Conservation (phyloP, 2,888 invertebrate species). For the Hartigia nigra region DNA sequence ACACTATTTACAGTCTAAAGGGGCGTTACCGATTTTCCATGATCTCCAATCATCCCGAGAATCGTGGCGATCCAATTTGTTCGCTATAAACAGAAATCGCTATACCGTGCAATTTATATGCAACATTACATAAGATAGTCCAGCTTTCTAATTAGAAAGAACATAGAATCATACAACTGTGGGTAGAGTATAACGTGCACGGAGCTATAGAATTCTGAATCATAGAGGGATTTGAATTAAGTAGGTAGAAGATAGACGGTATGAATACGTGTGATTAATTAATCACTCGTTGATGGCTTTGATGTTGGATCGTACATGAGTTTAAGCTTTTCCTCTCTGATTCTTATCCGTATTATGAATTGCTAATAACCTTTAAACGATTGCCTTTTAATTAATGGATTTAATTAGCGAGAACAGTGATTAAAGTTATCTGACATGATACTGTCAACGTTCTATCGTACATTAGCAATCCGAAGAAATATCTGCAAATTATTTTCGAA, state of each 20-base stretch:
- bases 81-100: neutral
- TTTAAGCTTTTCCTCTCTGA: neutral
- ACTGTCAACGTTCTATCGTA: neutral
- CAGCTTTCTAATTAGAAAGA: constrained; percentile 22
- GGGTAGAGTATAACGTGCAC: neutral
- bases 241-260: neutral
- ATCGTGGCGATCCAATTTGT: neutral
- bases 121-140: constrained; percentile 2
- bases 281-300: neutral
- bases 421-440: neutral
- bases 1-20: neutral
- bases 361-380: neutral
- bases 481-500: neutral
- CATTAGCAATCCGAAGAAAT: neutral
- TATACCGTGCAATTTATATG: neutral
- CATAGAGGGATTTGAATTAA: neutral
- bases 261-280: neutral
- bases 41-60: neutral
- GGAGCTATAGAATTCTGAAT: neutral
- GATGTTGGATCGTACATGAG: neutral
- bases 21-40: neutral
- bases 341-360: neutral
- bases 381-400: neutral
- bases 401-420: neutral
- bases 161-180: neutral